Evolutionary conservation across 2,888 invertebrate genomes (phyloP).

Genomic region (Busseola fusca): DNA sequence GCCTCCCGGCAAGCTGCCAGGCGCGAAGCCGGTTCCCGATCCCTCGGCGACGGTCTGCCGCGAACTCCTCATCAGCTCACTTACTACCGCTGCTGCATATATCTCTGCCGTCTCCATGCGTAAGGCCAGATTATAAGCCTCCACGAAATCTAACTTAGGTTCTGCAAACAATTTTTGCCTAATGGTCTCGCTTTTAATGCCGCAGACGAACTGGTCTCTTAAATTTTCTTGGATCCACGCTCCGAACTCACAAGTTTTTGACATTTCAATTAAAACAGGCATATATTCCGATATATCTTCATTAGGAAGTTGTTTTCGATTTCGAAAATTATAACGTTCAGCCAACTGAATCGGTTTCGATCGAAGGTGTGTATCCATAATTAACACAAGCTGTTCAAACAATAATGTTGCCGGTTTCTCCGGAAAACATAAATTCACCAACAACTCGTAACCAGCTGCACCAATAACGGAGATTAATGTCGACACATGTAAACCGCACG

Average conservation of each 20-base stretch:
- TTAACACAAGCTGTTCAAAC: too few species aligned
- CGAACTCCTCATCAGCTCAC: background rate
- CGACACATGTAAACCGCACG: too few species aligned
- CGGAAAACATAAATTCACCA: too few species aligned
- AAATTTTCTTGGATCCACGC: background rate
- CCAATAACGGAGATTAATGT: too few species aligned
- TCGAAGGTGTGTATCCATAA: too few species aligned
- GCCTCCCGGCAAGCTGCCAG: too few species aligned
- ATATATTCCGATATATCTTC: background rate
- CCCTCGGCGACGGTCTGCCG: too few species aligned
- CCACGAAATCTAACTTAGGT: background rate
- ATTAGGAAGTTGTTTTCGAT: background rate
- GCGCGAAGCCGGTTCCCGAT: background rate
- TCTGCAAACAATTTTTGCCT: background rate
- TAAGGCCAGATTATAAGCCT: background rate
- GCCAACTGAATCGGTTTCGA: too few species aligned
- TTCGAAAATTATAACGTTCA: background rate
- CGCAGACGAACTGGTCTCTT: background rate
- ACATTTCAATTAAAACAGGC: background rate
- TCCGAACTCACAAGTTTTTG: constrained; percentile 3
- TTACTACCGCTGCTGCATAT: too few species aligned
- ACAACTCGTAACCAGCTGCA: too few species aligned
- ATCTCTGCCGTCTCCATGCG: background rate
- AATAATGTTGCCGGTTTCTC: too few species aligned
- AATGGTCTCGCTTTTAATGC: background rate